Base-by-base conservation (phyloP, 1,140 invertebrate species). In the Mactra quadrangularis region DNA sequence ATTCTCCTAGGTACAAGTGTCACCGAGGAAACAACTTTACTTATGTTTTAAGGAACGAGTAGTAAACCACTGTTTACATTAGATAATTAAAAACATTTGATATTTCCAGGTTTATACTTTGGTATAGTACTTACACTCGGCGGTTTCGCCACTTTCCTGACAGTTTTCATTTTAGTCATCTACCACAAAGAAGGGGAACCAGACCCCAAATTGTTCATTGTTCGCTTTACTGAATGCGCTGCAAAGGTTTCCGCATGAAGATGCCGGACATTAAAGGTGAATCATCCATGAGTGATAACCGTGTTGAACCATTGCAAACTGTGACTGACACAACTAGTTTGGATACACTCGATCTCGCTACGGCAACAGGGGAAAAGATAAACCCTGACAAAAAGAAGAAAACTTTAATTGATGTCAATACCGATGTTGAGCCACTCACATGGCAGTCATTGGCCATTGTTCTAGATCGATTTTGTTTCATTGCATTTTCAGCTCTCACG, bases 401-500 rank as follows among this genome's bases (percentile, higher is more conserved):
- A 50, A 1, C 3, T 22, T 2, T n/a, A 3, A 25, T 1, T 45
- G 3, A 50, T n/a, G n/a, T n/a, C 27, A n/a, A 31, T 9, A 31
- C 15, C 17, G 17, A 3, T 1, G 7, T 9, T 7, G 68, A 53
- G 3, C 3, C 29, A n/a, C 25, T 6, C 35, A 52, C 64, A 3
- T 68, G 64, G 64, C 31, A 68, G 47, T 22, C n/a, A 2, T 31
- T 68, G 0, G 64, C 64, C 9, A 38, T 31, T 9, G 47, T 68
- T 19, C n/a, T 68, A 9, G 64, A 68, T 33, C 35, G 64, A 68
- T 68, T 68, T 41, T 57, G 70, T 72, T 72, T 72, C 31, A 38
- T 31, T 22, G n/a, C 55, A 29, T 72, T 72, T 57, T 22, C 52
- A 6, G 13, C 55, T 6, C 22, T 72, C 1, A 55, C 70, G 15